Conservation (phyloP, 1,140 invertebrate genomes). For the Maconellicoccus hirsutus region DNA sequence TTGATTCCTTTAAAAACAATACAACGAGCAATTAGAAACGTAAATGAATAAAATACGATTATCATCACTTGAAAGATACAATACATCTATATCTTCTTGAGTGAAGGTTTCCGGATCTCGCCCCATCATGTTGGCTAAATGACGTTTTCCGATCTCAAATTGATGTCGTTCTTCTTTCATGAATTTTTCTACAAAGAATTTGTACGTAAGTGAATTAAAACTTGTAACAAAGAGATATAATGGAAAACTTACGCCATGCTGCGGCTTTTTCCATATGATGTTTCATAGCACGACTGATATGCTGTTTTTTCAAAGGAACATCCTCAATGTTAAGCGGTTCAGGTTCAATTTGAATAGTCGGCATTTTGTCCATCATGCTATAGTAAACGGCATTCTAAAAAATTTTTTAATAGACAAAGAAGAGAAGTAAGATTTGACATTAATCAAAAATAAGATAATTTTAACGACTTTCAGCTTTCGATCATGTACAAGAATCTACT, state of each 20-base stretch:
- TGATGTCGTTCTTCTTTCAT: conserved; percentile 68
- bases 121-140: conserved; percentile 98
- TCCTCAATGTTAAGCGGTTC: neutral
- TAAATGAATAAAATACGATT: neutral
- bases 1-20: conserved; percentile 53
- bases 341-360: neutral
- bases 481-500: too few relatives aligned
- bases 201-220: neutral
- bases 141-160: conserved; percentile 82
- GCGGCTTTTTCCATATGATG: neutral
- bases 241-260: neutral
- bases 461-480: too few relatives aligned
- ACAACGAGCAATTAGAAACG: conserved; percentile 20
- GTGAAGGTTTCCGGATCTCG: conserved; percentile 75
- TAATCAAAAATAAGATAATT: too few relatives aligned
- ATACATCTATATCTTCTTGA: conserved; percentile 78
- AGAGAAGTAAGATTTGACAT: too few relatives aligned
- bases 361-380: neutral
- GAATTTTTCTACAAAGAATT: conserved; percentile 57
- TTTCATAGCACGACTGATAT: conserved; percentile 1
- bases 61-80: neutral
- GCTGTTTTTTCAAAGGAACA: neutral
- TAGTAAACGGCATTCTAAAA: neutral
- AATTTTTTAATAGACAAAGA: too few relatives aligned
- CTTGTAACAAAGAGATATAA: neutral